Conservation (phyloP, 2,797 vertebrate genomes). For the Macroramphosus scolopax region DNA sequence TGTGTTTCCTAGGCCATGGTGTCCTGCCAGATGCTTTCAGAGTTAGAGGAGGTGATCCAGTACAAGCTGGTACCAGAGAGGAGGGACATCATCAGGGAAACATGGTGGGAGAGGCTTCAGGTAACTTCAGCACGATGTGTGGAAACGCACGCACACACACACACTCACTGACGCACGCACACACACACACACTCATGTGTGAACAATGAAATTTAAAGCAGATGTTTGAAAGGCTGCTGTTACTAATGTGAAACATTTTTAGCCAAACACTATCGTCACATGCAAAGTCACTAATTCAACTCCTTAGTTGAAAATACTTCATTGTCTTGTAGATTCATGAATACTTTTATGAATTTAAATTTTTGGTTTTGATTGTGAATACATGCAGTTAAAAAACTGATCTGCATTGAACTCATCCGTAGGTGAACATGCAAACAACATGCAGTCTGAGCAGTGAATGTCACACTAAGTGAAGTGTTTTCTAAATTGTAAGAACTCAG, state of each 20-base stretch:
- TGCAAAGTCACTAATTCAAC: constrained; percentile 11
- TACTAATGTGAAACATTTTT: constrained; percentile 54
- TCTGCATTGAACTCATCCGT: too few species aligned
- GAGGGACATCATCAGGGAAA: constrained; percentile 96
- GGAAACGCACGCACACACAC: constrained; percentile 9
- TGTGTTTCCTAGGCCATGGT: constrained; percentile 90
- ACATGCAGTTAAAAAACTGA: too few species aligned
- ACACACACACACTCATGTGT: constrained; percentile 19
- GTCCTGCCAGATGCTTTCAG: constrained; percentile 98
- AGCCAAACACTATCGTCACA: constrained; percentile 16
- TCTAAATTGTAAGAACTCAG: too few species aligned
- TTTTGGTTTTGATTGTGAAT: too few species aligned
- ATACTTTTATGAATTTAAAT: too few species aligned
- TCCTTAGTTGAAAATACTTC: neutral
- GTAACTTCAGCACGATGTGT: constrained; percentile 66
- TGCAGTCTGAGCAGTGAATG: too few species aligned
- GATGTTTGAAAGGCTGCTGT: constrained; percentile 55
- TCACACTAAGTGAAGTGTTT: too few species aligned
- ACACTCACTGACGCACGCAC: constrained; percentile 1
- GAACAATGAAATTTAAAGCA: constrained; percentile 44
- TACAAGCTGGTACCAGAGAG: constrained; percentile 98
- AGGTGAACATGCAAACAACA: too few species aligned
- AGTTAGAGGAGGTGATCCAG: constrained; percentile 98
- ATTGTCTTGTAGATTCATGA: neutral
- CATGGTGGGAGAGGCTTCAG: constrained; percentile 99